Conservation (phyloP, 1,140 invertebrate genomes). For the Myzus persicae region DNA sequence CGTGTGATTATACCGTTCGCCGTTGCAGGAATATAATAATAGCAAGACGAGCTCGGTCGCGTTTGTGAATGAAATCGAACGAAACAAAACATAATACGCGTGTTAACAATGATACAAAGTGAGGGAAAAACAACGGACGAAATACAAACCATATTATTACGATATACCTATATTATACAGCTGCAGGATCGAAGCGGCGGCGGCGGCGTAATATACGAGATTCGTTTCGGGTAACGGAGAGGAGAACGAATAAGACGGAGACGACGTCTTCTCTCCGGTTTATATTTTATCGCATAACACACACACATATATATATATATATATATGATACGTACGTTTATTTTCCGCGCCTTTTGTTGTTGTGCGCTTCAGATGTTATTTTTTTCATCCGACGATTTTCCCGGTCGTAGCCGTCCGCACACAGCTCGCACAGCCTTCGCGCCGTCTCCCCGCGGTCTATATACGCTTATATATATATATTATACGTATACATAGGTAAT, state of each 20-base stretch:
- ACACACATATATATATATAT: no score
- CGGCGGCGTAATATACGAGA: not conserved
- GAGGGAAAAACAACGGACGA: not conserved
- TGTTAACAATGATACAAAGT: not conserved
- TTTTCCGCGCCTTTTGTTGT: slow-evolving; percentile 32
- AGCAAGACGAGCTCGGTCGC: not conserved
- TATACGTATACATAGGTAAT: no score
- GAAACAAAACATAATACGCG: not conserved
- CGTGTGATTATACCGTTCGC: not conserved
- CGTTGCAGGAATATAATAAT: no score
- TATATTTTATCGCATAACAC: not conserved
- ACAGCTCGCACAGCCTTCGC: not conserved
- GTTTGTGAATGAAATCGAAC: slow-evolving; percentile 43
- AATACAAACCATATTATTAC: not conserved
- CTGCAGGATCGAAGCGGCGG: not conserved
- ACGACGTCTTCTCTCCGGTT: not conserved
- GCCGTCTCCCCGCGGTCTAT: not conserved
- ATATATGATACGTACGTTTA: not conserved
- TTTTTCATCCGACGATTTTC: not conserved
- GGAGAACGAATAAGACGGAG: slow-evolving; percentile 16
- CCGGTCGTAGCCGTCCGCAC: not conserved
- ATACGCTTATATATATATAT: not conserved
- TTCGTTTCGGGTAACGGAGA: slow-evolving; percentile 47
- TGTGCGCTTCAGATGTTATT: not conserved
- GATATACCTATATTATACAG: not conserved